Evolutionary conservation across 2,888 invertebrate genomes (phyloP), one percentile per base, ranked within the genome.

Genomic region (Diplolepis rosae): DNA sequence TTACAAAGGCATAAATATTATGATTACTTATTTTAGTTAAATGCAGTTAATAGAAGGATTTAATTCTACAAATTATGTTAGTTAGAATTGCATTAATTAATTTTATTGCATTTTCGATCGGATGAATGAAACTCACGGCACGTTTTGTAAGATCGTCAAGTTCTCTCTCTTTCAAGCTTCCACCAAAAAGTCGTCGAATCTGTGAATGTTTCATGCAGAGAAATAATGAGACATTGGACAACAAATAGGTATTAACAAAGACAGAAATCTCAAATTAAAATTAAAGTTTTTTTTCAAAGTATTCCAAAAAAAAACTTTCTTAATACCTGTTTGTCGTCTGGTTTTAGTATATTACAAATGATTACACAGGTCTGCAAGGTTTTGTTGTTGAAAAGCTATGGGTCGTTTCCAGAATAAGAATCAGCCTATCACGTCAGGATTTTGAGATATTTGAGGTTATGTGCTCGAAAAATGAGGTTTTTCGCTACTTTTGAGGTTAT

Each of bases 131-230:
- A 92, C 94, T 94, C 93, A 94, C 94, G 89, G 92, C 91, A 90
- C 91, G 90, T 85, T 92, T 90, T 81, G 93, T 93, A 83, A 91
- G 90, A 77, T 91, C 90, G 88, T 95, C 94, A 90, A 93, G 91
- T 88, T 93, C 91, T 79, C 92, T 90, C 82, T 91, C 90, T 90
- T 91, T 92, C 84, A 93, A 87, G 51, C 92, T 91, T 84, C 94
- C 94, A 81, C 93, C 94, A 89, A 95, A 92, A 89, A 95, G 92
- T 84, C 92, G 92, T 86, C 93, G 93, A 88, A 94, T 93, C 94
- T 93, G 91, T 81, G 82, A 82, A 84, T 83, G 82, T 78, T 76
- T 79, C 77, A 82, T 82, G 80, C 73, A 83, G 80, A 82, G 76
- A 82, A 65, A 69, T 32, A 22, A 32, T 45, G 66, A 27, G 27